Base-by-base conservation (phyloP, 2,113 vertebrate genomes). In the Aspidoscelis tigris region DNA sequence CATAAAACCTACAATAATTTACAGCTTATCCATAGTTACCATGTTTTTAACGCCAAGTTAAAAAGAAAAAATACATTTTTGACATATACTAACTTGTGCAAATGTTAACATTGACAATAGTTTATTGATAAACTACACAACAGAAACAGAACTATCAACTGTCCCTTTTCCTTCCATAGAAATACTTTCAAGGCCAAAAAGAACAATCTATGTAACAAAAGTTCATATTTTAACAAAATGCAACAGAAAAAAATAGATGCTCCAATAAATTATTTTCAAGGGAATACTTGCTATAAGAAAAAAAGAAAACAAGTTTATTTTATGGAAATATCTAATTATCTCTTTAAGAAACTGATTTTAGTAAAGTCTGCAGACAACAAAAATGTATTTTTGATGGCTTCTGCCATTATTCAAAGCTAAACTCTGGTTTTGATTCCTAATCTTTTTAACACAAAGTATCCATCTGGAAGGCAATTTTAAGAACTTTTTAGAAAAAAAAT, bases 71-170 rank as follows among this genome's bases (percentile, higher is more conserved):
- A 79, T 79, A 79, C 58, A 72, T 78, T 78, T 78, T 80, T 89
- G 88, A 91, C 81, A 89, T 22, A 87, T 76, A 90, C 53, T 82
- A 91, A 76, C 78, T 88, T 93, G 89, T 88, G 89, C 82, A 94
- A 87, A 89, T 84, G 80, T 90, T 90, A 90, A 92, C 85, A 65
- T 64, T 92, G 88, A 92, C 83, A 90, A 91, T 70, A 89, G 87
- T 91, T 93, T 92, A 92, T 73, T 84, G 88, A 87, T 80, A 86
- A 84, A 90, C 86, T 88, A 91, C 89, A 61, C 87, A 92, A 92
- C 76, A 87, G 84, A 93, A 89, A 86, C 68, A 92, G 87, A 89
- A 44, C 11, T 86, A 86, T 24, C 82, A 91, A 64, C 72, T 78
- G 87, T 89, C 44, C 26, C 78, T 66, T 78, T 88, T 83, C 90